Evolutionary conservation across 2,797 vertebrate species (phyloP), one percentile per base, ranked within the genome.

Genomic region (Steatocranus sp.): DNA sequence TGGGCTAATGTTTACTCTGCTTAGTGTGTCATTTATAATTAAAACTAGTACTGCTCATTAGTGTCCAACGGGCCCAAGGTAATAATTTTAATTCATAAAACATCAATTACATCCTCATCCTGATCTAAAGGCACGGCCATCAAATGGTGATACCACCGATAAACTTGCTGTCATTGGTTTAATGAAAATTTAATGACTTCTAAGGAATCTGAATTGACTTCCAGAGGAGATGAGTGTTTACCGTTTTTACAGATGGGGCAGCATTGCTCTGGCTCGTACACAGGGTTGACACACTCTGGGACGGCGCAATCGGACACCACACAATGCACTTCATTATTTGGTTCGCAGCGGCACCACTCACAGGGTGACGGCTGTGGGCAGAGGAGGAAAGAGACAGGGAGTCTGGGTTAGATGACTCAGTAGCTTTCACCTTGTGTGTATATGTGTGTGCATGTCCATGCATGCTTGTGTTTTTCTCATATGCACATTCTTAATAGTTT

Each of bases 231-330:
- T 8, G 73, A 75, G 75, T 84, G 94, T 97, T 99, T 98, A 99
- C 99, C 99, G 93, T 99, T 99, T 97, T 99, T 99, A 97, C 99
- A 99, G 97, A 99, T 97, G 92, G 99, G 99, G 95, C 98, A 99
- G 97, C 99, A 99, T 91, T 99, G 99, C 88, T 99, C 98, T 83
- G 99, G 99, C 94, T 99, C 99, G 91, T 99, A 99, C 95, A 99
- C 98, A 17, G 99, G 99, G 96, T 99, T 99, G 96, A 99, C 99
- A 90, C 99, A 99, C 94, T 99, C 99, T 6, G 99, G 99, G 91
- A 99, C 97, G 48, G 99, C 98, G 88, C 99, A 99, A 97, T 99
- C 99, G 79, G 98, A 98, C 96, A 99, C 99, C 97, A 99, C 98
- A 92, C 99, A 99, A 97, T 99, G 98, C 91, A 99, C 99, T 97